Conservation (phyloP, 2,888 invertebrate species). For the Noctua janthina region DNA sequence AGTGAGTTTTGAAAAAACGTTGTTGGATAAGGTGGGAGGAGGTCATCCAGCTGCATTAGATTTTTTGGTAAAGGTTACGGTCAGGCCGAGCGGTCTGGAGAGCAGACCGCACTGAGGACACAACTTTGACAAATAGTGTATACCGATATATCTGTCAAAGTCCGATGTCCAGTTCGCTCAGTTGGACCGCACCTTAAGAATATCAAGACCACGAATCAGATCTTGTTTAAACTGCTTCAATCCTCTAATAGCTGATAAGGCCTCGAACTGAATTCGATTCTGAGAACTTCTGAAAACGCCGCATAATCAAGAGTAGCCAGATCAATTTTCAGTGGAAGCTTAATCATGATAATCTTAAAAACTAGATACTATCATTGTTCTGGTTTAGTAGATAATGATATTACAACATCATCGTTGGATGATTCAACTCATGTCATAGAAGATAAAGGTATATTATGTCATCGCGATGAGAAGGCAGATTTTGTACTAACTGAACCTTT, state of each 20-base stretch:
- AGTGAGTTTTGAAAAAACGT: background rate
- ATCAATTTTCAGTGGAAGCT: background rate
- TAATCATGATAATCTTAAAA: background rate
- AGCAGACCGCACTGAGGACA: background rate
- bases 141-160: background rate
- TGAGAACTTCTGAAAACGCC: background rate
- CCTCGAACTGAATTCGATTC: background rate
- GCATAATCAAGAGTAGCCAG: background rate
- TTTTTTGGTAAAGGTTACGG: background rate
- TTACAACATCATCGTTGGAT: constrained; percentile 4
- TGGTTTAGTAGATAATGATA: constrained; percentile 4
- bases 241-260: background rate
- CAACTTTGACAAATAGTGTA: background rate
- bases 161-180: background rate
- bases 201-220: background rate
- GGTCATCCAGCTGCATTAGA: background rate
- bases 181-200: background rate
- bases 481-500: background rate
- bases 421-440: constrained; percentile 11
- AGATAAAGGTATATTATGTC: constrained; percentile 13
- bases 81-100: background rate
- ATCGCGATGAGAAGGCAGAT: constrained; percentile 2
- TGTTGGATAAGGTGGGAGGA: background rate
- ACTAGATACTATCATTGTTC: background rate
- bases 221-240: background rate